A percentile compares a stretch with the other conserved stretches of the same genome.
phyloP scores from a whole-genome alignment of 2,113 vertebrate species.

The Suricata suricatta region DNA sequence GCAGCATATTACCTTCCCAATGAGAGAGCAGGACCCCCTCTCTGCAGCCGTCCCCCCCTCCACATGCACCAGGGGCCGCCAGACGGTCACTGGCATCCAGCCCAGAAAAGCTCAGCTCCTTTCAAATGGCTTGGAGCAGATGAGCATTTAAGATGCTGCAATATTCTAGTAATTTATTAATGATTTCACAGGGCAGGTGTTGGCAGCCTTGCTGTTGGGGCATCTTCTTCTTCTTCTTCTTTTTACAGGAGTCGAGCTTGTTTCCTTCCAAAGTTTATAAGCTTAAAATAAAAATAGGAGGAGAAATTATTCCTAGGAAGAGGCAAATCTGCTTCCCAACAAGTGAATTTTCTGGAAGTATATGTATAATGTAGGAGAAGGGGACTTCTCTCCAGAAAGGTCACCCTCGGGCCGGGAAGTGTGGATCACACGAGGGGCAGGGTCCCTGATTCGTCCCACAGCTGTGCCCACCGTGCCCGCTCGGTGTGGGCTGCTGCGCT shows the following conservation, averaged over 20 bases:
- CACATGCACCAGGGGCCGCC: neutral
- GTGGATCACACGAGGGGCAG: no score
- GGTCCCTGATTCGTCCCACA: rapidly evolving
- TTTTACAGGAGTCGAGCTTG: neutral
- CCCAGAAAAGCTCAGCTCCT: conserved; percentile 16
- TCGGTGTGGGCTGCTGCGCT: rapidly evolving
- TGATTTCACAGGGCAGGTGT: neutral
- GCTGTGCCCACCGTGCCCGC: rapidly evolving
- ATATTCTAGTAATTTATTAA: conserved; percentile 53
- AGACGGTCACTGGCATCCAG: neutral
- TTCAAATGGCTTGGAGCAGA: neutral
- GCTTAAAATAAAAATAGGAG: conserved; percentile 20
- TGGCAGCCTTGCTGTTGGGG: neutral
- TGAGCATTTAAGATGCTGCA: neutral
- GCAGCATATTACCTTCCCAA: neutral
- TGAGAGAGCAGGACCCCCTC: neutral
- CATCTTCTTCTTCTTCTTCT: no score
- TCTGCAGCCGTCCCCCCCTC: neutral
- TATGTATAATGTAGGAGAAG: neutral
- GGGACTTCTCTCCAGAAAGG: neutral
- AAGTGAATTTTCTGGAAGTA: neutral
- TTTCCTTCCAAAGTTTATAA: conserved; percentile 47
- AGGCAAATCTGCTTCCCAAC: neutral
- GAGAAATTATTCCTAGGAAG: neutral
- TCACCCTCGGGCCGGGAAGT: neutral